Percentiles rank a stretch among this genome's conserved stretches.
Evolutionary conservation across 2,888 invertebrate genomes (phyloP).

Genomic region (Lacanobia wlatinum): DNA sequence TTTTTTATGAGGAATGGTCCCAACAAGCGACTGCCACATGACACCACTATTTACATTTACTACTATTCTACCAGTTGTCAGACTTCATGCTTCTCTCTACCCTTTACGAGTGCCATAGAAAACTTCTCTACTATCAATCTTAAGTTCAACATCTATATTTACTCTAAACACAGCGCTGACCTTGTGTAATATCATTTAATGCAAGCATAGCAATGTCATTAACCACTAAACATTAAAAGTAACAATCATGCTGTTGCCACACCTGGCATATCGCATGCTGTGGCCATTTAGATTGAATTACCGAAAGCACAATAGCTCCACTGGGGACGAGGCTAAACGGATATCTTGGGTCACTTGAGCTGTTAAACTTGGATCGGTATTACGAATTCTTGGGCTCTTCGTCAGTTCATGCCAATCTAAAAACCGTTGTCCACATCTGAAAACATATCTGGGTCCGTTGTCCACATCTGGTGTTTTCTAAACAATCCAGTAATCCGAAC

Average conservation of each 20-base stretch:
- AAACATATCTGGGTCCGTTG: slow-evolving; percentile 2
- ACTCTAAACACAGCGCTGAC: slow-evolving; percentile 18
- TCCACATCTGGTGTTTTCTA: neutral
- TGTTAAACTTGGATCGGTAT: slow-evolving; percentile 31
- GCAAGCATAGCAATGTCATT: slow-evolving; percentile 51
- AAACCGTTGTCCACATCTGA: slow-evolving; percentile 2
- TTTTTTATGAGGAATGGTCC: neutral
- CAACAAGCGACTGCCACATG: neutral
- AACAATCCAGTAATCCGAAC: too few relatives aligned
- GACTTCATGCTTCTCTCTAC: neutral
- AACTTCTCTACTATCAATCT: neutral
- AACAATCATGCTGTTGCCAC: slow-evolving; percentile 76
- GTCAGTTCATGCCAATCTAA: slow-evolving; percentile 5
- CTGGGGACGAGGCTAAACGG: slow-evolving; percentile 75
- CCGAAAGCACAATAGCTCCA: slow-evolving; percentile 78
- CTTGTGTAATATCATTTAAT: slow-evolving; percentile 46
- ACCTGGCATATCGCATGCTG: slow-evolving; percentile 82
- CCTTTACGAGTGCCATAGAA: neutral
- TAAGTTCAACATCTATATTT: slow-evolving; percentile 10
- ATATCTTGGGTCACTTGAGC: slow-evolving; percentile 50
- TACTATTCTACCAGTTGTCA: neutral
- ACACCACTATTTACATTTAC: neutral
- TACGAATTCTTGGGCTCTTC: slow-evolving; percentile 40
- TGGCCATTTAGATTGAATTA: slow-evolving; percentile 83
- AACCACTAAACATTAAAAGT: slow-evolving; percentile 69